Evolutionary conservation across 2,113 vertebrate species (phyloP), one percentile per base, ranked within the genome.

Genomic region (Symphodus melops): DNA sequence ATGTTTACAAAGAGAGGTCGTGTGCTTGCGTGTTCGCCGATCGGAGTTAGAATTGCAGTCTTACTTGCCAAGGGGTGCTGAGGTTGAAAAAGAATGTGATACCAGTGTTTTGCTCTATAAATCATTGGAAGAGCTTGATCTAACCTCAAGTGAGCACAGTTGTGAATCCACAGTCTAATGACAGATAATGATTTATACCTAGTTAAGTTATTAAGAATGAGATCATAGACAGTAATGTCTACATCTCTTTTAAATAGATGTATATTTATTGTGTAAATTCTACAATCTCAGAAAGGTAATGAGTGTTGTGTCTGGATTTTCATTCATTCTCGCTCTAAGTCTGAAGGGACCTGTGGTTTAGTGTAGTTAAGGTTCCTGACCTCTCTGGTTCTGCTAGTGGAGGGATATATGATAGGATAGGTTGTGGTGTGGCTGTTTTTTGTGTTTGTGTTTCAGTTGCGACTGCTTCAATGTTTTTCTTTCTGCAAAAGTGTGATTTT

Each of bases 371-470:
- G 55, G 74, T 79, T 86, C 83, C 88, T 76, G 69, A 75, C 68
- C 59, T 77, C 68, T 75, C 63, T 82, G 36, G 64, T 86, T 91
- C 68, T 88, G 82, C 78, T 81, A 65, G 77, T 59, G 72, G 85
- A 92, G 78, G 86, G 88, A 92, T 91, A 91, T 90, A 81, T 84
- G 82, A 87, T 86, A 85, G 89, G 77, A 85, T 72, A 74, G 79
- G 75, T 77, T 90, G 79, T 83, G 83, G 81, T 85, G 65, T 65
- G 65, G 64, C 78, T 85, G 65, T 72, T 89, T 85, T 83, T 68
- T 63, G 68, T 83, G 70, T 92, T 92, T 91, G 85, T 88, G 60
- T 89, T 86, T 79, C 83, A 84, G 58, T 81, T 58, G 81, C 62
- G 73, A 76, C 77, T 88, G 79, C 64, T 60, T 60, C 53, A 54